A percentile compares a stretch with the other conserved stretches of the same genome.
Evolutionary conservation across 2,888 invertebrate species (phyloP).

Genomic region (Dryobota labecula): DNA sequence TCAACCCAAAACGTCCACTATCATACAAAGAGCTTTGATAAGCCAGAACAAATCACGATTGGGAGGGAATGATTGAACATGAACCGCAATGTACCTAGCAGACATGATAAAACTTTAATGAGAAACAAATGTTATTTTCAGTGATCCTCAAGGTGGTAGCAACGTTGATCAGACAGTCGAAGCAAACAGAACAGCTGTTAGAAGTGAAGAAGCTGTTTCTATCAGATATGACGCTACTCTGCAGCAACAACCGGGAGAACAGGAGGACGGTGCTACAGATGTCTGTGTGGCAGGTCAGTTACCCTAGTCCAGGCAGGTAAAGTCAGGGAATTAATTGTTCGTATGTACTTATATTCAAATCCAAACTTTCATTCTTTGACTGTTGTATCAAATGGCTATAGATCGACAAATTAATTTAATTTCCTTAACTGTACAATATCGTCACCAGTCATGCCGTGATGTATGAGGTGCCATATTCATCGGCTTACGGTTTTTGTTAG

Average conservation of each 20-base stretch:
- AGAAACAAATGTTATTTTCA: slow-evolving; percentile 72
- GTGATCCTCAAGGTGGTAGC: slow-evolving; percentile 99
- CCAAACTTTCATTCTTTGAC: too few relatives aligned
- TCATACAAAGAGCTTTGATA: background rate
- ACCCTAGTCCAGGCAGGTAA: too few relatives aligned
- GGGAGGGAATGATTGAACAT: background rate
- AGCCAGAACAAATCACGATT: background rate
- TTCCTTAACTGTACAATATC: background rate
- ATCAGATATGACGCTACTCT: slow-evolving; percentile 99
- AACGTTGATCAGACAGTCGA: slow-evolving; percentile 98
- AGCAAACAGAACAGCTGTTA: slow-evolving; percentile 96
- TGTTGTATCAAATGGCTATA: too few relatives aligned
- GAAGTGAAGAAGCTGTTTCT: slow-evolving; percentile 99
- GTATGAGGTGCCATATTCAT: background rate
- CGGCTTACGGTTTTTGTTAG: background rate
- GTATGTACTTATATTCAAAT: too few relatives aligned
- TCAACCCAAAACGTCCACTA: background rate
- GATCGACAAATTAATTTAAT: too few relatives aligned
- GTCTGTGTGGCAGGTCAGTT: slow-evolving; percentile 98
- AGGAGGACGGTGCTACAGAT: slow-evolving; percentile 99
- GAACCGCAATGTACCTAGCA: background rate
- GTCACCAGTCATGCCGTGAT: background rate
- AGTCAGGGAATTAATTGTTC: too few relatives aligned
- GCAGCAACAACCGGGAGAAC: slow-evolving; percentile 99
- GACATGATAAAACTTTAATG: background rate